Evolutionary conservation across 1,140 invertebrate species (phyloP), one percentile per base, ranked within the genome.

Genomic region (Coelopa frigida): DNA sequence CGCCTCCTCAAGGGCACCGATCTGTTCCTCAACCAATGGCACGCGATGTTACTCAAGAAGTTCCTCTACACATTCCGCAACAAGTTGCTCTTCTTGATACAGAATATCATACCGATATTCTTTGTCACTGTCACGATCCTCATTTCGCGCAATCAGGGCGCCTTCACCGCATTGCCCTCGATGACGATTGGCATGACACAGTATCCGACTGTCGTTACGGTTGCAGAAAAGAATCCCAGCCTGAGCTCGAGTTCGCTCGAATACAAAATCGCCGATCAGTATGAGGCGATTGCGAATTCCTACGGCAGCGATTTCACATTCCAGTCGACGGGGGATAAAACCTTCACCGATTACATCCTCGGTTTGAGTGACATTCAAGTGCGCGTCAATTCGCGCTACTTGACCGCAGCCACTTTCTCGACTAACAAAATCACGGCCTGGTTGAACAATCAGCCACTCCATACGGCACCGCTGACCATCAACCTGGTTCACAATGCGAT

Each of bases 401-500:
- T 60, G 35, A 55, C 50, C 2, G 54, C 57, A 0, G 77, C 74
- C 0, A 72, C 71, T 6, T 61, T 75, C 29, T 47, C 48, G 0
- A 55, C 58, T 3, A 48, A 59, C 6, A 62, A 56, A 12, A 73
- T 77, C 4, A 75, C 68, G 0, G 75, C 73, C 18, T 81, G 78
- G 77, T 78, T 81, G 51, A 80, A 80, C 41, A 81, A 80, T 56
- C 77, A 79, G 46, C 75, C 84, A 0, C 81, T 78, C 59, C 86
- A 89, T 61, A 76, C 82, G 26, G 74, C 81, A 5, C 80, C 80
- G 0, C 73, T 83, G 8, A 72, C 82, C 0, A 65, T 87, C 20
- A 76, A 78, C 42, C 59, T 78, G 29, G 70, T 81, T 4, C 75
- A 82, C 46, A 80, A 82, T 58, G 77, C 81, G 1, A 65, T 85